Evolutionary conservation across 2,888 invertebrate species (phyloP).

Genomic region (Sinohyriopsis cumingii): DNA sequence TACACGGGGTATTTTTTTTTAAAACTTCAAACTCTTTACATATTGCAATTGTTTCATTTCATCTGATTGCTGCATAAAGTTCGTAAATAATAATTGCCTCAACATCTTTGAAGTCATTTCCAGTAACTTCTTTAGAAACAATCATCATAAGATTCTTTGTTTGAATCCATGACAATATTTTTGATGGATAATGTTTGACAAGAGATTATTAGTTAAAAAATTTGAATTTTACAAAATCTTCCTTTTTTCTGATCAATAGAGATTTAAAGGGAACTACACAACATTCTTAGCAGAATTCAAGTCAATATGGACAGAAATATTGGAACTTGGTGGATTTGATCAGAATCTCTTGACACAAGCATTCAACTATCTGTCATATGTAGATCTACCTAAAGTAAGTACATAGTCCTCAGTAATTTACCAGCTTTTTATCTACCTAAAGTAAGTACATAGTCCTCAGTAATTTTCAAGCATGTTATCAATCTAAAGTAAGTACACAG

Average conservation of each 20-base stretch:
- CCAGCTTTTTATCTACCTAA: conserved; percentile 72
- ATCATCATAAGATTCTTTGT: too few relatives aligned
- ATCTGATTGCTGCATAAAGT: too few relatives aligned
- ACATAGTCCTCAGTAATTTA: background rate
- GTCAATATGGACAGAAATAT: conserved; percentile 80
- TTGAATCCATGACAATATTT: too few relatives aligned
- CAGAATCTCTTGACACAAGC: conserved; percentile 48
- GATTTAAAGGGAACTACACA: conserved; percentile 58
- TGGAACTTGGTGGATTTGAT: conserved; percentile 65
- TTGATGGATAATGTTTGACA: too few relatives aligned
- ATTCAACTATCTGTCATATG: conserved; percentile 86
- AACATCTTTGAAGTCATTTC: too few relatives aligned
- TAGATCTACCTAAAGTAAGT: conserved; percentile 76
- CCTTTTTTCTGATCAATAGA: conserved; percentile 22
- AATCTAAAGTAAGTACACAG: conserved; percentile 69
- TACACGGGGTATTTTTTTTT: too few relatives aligned
- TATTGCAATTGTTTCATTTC: too few relatives aligned
- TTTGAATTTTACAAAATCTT: too few relatives aligned
- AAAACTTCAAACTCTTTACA: too few relatives aligned
- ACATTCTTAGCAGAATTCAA: conserved; percentile 84
- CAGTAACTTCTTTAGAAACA: too few relatives aligned
- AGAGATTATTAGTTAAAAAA: too few relatives aligned
- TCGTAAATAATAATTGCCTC: too few relatives aligned
- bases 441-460: conserved; percentile 25
- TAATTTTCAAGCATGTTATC: conserved; percentile 60